Conservation (phyloP, 2,888 invertebrate species). For the Athalia circularis region DNA sequence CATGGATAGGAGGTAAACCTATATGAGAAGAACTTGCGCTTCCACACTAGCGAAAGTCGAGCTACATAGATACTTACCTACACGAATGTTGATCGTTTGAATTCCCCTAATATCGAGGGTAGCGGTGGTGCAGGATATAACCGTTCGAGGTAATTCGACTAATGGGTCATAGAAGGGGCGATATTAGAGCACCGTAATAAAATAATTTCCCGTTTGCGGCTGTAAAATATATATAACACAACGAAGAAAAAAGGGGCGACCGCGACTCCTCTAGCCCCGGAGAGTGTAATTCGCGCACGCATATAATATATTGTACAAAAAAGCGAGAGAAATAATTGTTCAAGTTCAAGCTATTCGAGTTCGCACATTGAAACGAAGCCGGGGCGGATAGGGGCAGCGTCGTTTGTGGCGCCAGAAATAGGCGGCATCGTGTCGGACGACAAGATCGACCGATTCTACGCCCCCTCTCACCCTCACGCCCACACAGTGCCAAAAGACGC, state of each 20-base stretch:
- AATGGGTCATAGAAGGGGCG: conserved; percentile 26
- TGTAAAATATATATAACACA: conserved; percentile 10
- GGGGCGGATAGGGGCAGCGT: conserved; percentile 2
- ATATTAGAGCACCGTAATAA: conserved; percentile 25
- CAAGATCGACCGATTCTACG: conserved; percentile 32
- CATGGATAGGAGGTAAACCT: conserved; percentile 11
- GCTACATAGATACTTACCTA: not conserved
- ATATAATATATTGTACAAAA: not conserved
- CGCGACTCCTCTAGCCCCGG: not conserved
- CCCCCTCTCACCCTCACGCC: conserved; percentile 1
- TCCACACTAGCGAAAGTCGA: not conserved
- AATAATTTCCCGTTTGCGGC: conserved; percentile 18
- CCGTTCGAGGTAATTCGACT: conserved; percentile 35
- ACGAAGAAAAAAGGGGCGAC: not conserved
- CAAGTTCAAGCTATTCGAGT: conserved; percentile 8
- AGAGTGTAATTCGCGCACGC: not conserved
- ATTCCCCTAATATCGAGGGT: conserved; percentile 43
- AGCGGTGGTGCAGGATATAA: not conserved
- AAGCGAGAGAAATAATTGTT: not conserved
- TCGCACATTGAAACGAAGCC: not conserved
- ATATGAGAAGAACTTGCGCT: conserved; percentile 37
- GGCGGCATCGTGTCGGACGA: conserved; percentile 34
- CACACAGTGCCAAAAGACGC: conserved; percentile 34
- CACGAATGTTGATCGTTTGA: conserved; percentile 29
- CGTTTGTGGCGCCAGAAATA: conserved; percentile 37